Percentiles rank a stretch among this genome's conserved stretches.
phyloP scores from a whole-genome alignment of 2,113 vertebrate species.

The Malaclemys terrapin region DNA sequence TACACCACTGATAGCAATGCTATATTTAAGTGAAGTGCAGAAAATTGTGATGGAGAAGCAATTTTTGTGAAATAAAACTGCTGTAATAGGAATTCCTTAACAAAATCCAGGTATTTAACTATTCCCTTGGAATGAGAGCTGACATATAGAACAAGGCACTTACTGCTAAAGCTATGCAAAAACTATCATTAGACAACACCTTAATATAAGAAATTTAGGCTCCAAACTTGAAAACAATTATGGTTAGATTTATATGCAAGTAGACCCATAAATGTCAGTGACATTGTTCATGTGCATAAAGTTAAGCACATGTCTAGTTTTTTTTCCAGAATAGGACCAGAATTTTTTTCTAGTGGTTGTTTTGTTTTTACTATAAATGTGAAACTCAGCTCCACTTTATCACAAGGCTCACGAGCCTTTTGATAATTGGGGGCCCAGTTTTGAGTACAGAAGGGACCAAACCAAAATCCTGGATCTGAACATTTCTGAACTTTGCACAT shows the following conservation, averaged over 20 bases:
- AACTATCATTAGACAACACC: not conserved
- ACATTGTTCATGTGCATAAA: not conserved
- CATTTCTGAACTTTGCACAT: not conserved
- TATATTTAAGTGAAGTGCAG: slow-evolving; percentile 43
- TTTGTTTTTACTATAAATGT: slow-evolving; percentile 11
- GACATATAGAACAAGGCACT: not conserved
- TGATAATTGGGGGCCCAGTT: not conserved
- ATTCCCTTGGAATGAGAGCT: slow-evolving; percentile 52
- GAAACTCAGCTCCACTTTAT: not conserved
- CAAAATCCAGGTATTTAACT: slow-evolving; percentile 62
- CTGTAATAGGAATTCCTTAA: slow-evolving; percentile 47
- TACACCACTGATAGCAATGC: slow-evolving; percentile 55
- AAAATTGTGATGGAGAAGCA: slow-evolving; percentile 46
- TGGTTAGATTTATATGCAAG: not conserved
- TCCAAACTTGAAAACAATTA: slow-evolving; percentile 9
- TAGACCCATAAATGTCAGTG: slow-evolving; percentile 21
- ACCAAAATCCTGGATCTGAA: not conserved
- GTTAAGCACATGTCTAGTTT: not conserved
- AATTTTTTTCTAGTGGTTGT: slow-evolving; percentile 41
- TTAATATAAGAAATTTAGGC: slow-evolving; percentile 6
- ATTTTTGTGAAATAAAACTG: slow-evolving; percentile 50
- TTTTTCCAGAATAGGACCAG: slow-evolving; percentile 16
- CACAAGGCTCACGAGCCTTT: not conserved
- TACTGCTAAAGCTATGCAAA: not conserved
- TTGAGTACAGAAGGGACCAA: not conserved